Base-by-base conservation (phyloP, 2,888 invertebrate genomes). In the Lasioglossum oenotherae region DNA sequence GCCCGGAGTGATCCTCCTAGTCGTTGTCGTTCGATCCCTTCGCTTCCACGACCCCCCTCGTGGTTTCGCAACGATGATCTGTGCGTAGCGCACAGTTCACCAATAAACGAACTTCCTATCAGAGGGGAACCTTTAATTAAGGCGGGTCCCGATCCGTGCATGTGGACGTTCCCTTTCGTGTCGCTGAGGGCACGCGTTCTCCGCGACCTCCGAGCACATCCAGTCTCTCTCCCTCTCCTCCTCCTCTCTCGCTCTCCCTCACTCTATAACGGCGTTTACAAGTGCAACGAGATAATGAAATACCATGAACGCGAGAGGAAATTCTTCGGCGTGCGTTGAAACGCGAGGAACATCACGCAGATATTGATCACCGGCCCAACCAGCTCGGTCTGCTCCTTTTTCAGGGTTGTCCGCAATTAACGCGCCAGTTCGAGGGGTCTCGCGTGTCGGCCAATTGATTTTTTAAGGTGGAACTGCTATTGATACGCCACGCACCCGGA, bases 41-140 rank as follows among this genome's bases (percentile, higher is more conserved):
- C 44, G 64, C 46, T n/a, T n/a, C 46, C 73, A 19, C 16, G 19
- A 31, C 53, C 31, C 73, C 71, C 57, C n/a, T 57, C 57, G 57
- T 57, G 27, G 72, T 49, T 38, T 41, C 38, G 64, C 31, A 57
- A 67, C 69, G 74, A n/a, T 73, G 77, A 74, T 69, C 74, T 49
- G 53, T 53, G 73, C 19, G 74, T 60, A 78, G 72, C n/a, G 31
- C 35, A 75, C 53, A 60, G 79, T 84, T 86, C 88, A 31, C 78
- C 88, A 78, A 88, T 85, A 82, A 88, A 88, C 86, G 86, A 88
- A 88, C 88, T 88, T 86, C 81, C 84, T 84, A 82, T 35, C 64
- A 31, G 64, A 64, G 74, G 80, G 57, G 84, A 88, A 88, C 88
- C 88, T 86, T 89, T 82, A 89, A 88, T 88, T 89, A 87, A 87